Evolutionary conservation across 2,797 vertebrate genomes (phyloP).

Genomic region (Botia kubotai): DNA sequence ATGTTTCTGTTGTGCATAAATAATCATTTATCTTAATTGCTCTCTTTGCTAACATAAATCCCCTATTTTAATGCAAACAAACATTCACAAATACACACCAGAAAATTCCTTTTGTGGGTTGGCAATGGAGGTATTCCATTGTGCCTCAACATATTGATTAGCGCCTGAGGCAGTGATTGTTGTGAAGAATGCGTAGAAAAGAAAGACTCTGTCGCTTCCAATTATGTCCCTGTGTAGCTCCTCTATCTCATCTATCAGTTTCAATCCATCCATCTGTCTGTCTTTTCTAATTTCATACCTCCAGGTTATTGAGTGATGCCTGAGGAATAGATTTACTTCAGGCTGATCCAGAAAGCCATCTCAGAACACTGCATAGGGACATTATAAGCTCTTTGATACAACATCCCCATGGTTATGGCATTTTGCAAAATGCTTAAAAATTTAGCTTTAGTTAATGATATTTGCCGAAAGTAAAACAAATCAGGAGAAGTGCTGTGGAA

Average conservation of each 20-base stretch:
- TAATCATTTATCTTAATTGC: constrained; percentile 21
- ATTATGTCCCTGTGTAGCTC: constrained; percentile 4
- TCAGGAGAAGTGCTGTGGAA: not conserved
- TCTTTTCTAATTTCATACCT: constrained; percentile 14
- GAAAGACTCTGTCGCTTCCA: constrained; percentile 2
- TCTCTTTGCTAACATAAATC: not conserved
- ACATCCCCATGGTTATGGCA: not conserved
- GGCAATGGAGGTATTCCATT: not conserved
- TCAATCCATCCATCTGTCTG: not conserved
- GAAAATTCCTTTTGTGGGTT: not conserved
- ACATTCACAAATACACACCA: not conserved
- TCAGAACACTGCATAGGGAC: not conserved
- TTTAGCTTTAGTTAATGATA: not conserved
- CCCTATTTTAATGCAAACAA: not conserved
- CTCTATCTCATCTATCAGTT: not conserved
- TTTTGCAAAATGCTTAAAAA: constrained; percentile 26
- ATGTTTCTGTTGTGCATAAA: not conserved
- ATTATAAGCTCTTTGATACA: constrained; percentile 12
- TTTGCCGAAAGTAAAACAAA: not conserved
- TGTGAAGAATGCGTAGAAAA: constrained; percentile 11
- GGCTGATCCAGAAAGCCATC: not conserved
- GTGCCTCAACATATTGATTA: not conserved
- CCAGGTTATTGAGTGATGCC: constrained; percentile 3
- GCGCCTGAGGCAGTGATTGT: constrained; percentile 26
- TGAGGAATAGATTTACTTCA: constrained; percentile 9